phyloP scores from a whole-genome alignment of 2,888 invertebrate species.

The Dioctria linearis region DNA sequence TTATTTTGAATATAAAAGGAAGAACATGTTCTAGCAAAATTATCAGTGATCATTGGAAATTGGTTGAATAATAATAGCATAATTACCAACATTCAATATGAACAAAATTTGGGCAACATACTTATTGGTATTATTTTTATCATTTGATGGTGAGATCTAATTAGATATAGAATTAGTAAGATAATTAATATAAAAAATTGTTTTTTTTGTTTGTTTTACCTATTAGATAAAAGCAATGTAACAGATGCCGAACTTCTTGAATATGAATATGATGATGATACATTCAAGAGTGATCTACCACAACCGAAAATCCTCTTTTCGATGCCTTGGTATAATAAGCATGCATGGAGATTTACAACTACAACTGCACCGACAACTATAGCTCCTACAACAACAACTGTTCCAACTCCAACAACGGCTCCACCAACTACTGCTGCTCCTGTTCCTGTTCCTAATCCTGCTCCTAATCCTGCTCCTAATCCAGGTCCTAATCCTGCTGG shows the following conservation, averaged over 20 bases:
- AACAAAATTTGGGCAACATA: not conserved
- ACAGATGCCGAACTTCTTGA: not conserved
- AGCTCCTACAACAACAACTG: not conserved
- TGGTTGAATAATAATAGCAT: not conserved
- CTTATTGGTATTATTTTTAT: not conserved
- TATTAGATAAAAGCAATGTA: not conserved
- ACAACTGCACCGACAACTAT: not conserved
- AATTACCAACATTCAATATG: slow-evolving; percentile 1
- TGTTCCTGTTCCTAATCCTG: not conserved
- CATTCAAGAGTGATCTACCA: not conserved
- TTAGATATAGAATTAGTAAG: too few species aligned
- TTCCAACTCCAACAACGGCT: not conserved
- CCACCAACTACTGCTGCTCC: not conserved
- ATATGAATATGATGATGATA: slow-evolving; percentile 5
- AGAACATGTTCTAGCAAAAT: not conserved
- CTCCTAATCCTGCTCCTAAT: not conserved
- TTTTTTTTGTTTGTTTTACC: not conserved
- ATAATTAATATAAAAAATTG: not conserved
- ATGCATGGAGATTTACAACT: not conserved
- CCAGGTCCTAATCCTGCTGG: not conserved
- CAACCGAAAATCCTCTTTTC: slow-evolving; percentile 17
- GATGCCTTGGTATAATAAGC: not conserved
- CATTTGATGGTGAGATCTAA: not conserved
- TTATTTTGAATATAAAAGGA: slow-evolving; percentile 15
- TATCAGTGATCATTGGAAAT: slow-evolving; percentile 3